These are phyloP conservation scores for Pelusios castaneus DNA, from an alignment of 2,113 vertebrate genomes.

Conservation along the genomic window DNA sequence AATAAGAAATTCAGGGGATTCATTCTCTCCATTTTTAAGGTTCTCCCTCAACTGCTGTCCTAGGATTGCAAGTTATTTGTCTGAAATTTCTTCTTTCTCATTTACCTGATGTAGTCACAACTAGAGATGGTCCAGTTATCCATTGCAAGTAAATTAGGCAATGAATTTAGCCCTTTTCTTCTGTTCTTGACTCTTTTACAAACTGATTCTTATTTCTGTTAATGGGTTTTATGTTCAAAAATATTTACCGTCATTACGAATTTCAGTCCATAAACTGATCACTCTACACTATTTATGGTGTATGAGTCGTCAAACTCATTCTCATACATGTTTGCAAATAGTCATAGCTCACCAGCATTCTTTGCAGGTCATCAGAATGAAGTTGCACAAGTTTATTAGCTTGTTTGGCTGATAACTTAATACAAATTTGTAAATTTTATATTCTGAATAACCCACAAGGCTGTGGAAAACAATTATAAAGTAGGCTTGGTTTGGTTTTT, in stretches of 20 bases:
- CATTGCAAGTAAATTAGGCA: constrained; percentile 52
- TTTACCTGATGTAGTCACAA: not conserved
- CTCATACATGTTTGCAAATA: not conserved
- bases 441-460: not conserved
- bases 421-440: not conserved
- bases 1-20: not conserved
- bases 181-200: constrained; percentile 6
- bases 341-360: not conserved
- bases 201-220: not conserved
- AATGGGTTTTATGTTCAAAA: not conserved
- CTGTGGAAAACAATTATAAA: not conserved
- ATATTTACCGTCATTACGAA: not conserved
- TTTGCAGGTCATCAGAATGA: not conserved
- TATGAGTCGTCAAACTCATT: not conserved
- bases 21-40: constrained; percentile 31
- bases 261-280: not conserved
- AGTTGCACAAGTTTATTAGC: not conserved
- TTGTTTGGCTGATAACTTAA: not conserved
- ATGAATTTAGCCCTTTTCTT: constrained; percentile 6
- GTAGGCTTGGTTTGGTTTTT: no score
- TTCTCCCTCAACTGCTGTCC: not conserved
- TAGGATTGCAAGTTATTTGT: not conserved
- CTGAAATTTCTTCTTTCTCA: constrained; percentile 4
- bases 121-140: constrained; percentile 1
- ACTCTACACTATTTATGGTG: not conserved